These are phyloP conservation scores for Myotis planiceps DNA, from an alignment of 2,797 vertebrate genomes.

Conservation along the genomic window DNA sequence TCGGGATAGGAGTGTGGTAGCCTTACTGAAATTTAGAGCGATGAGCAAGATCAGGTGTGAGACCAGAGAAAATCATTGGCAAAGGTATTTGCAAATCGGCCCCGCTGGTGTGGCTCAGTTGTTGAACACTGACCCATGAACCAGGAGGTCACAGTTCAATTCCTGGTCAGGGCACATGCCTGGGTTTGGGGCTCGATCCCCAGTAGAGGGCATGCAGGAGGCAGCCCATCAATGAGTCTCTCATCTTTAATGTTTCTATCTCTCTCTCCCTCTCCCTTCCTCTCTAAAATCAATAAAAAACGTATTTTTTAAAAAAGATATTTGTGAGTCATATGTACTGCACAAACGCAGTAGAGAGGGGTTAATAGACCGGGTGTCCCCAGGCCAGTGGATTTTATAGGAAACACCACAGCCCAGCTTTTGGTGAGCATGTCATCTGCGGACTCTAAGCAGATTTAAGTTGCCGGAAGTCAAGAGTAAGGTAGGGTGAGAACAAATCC, in stretches of 20 bases:
- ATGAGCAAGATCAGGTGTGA: neutral
- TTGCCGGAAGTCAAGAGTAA: neutral
- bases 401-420: neutral
- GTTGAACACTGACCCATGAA: no score
- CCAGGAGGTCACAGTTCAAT: no score
- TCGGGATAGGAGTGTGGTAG: neutral
- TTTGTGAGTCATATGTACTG: neutral
- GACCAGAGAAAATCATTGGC: neutral
- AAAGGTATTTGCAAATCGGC: neutral
- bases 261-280: no score
- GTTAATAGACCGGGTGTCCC: neutral
- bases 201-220: no score
- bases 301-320: neutral
- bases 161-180: no score
- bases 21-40: neutral
- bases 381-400: neutral
- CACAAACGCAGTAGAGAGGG: neutral
- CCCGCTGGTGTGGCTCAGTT: no score
- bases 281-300: no score
- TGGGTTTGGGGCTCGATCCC: no score
- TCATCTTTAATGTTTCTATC: no score
- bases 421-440: neutral
- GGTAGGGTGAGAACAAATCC: neutral
- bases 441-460: neutral
- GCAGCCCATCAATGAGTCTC: no score